These are phyloP conservation scores for Allygus modestus DNA, from an alignment of 2,888 invertebrate species.

Conservation along the genomic window DNA sequence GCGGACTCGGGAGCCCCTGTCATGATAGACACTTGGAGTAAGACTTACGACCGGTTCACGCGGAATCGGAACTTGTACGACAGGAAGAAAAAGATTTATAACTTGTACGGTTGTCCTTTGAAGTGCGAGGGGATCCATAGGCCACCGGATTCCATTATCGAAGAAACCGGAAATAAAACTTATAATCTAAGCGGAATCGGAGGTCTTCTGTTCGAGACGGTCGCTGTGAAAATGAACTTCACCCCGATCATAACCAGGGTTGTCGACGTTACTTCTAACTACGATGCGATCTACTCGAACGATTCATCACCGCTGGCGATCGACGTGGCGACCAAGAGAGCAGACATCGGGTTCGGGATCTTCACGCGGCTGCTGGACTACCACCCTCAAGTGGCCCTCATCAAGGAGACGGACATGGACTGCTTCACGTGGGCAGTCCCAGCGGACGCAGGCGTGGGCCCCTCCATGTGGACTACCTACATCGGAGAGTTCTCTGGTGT, in stretches of 20 bases:
- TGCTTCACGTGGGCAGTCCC: constrained; percentile 72
- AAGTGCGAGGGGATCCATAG: constrained; percentile 66
- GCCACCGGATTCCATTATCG: constrained; percentile 68
- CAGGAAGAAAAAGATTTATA: constrained; percentile 65
- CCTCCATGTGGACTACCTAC: constrained; percentile 70
- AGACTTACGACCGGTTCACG: constrained; percentile 53
- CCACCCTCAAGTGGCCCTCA: constrained; percentile 67
- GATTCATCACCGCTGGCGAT: constrained; percentile 59
- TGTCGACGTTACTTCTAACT: constrained; percentile 60
- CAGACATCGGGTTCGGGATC: constrained; percentile 70
- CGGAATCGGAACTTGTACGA: constrained; percentile 65
- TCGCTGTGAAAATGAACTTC: constrained; percentile 67
- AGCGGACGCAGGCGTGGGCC: constrained; percentile 69
- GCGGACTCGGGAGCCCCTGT: constrained; percentile 68
- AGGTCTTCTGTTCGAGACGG: constrained; percentile 64
- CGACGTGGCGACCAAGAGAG: constrained; percentile 58
- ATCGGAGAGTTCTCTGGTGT: constrained; percentile 68
- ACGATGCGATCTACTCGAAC: constrained; percentile 59
- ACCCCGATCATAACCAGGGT: constrained; percentile 65
- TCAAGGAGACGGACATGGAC: constrained; percentile 70
- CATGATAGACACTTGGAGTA: constrained; percentile 67
- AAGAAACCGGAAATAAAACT: constrained; percentile 53
- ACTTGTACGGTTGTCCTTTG: constrained; percentile 69
- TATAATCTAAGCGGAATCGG: constrained; percentile 61
- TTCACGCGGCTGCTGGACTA: constrained; percentile 69